Percentiles rank a stretch among this genome's conserved stretches.
Evolutionary conservation across 2,888 invertebrate species (phyloP).

Genomic region (Pharmacophagus antenor): DNA sequence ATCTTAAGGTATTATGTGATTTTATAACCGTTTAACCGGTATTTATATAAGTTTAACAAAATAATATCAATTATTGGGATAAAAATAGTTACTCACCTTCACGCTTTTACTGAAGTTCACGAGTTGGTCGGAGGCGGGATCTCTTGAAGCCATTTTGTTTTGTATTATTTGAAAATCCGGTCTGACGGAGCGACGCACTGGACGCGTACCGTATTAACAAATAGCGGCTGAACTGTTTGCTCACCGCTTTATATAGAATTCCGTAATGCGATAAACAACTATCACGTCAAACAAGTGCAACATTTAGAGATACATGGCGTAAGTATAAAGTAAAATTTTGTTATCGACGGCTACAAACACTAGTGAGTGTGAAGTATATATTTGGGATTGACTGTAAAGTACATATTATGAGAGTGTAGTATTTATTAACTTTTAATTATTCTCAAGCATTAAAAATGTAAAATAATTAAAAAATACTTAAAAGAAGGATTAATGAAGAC

Average conservation of each 20-base stretch:
- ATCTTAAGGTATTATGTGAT: too few relatives aligned
- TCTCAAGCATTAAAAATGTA: too few relatives aligned
- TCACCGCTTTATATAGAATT: conserved; percentile 24
- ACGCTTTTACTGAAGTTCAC: conserved; percentile 80
- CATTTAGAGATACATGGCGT: conserved; percentile 19
- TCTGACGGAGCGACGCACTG: conserved; percentile 56
- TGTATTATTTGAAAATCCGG: conserved; percentile 8
- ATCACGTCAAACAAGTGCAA: conserved; percentile 52
- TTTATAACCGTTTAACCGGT: too few relatives aligned
- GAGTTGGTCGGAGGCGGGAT: conserved; percentile 83
- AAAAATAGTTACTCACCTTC: conserved; percentile 70
- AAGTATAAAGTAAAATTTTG: conserved; percentile 1
- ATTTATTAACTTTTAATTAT: not conserved
- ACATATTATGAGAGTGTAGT: not conserved
- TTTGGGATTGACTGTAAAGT: too few relatives aligned
- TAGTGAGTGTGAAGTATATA: too few relatives aligned
- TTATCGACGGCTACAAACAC: not conserved
- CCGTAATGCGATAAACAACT: conserved; percentile 58
- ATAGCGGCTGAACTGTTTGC: conserved; percentile 43
- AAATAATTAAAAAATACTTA: too few relatives aligned
- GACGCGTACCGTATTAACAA: conserved; percentile 56
- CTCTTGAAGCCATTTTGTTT: conserved; percentile 73
- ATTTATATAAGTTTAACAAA: too few relatives aligned
- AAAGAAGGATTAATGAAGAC: too few relatives aligned
- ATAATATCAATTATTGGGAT: too few relatives aligned